These are phyloP conservation scores for Cercocebus atys DNA, from an alignment of 2,113 vertebrate species.

Conservation along the genomic window DNA sequence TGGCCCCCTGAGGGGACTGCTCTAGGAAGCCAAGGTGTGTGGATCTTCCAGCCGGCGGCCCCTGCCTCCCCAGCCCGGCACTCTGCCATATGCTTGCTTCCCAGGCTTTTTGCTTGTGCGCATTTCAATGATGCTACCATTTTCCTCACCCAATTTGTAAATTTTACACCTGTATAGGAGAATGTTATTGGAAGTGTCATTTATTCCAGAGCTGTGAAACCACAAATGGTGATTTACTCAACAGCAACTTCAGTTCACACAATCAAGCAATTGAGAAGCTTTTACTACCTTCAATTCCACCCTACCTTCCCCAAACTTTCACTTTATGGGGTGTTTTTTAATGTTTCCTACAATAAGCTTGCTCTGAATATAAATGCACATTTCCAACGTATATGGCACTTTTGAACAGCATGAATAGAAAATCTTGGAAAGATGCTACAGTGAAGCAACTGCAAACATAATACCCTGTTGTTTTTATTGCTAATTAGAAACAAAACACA, in stretches of 20 bases:
- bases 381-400: slow-evolving; percentile 50
- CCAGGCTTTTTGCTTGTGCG: slow-evolving; percentile 36
- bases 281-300: slow-evolving; percentile 45
- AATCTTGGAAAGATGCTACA: slow-evolving; percentile 57
- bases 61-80: not conserved
- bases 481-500: slow-evolving; percentile 75
- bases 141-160: slow-evolving; percentile 58
- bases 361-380: slow-evolving; percentile 66
- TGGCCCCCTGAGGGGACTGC: not conserved
- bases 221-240: slow-evolving; percentile 12
- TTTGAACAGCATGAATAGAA: slow-evolving; percentile 46
- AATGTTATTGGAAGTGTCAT: slow-evolving; percentile 66
- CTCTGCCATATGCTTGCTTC: slow-evolving; percentile 53
- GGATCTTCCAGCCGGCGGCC: not conserved
- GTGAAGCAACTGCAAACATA: slow-evolving; percentile 40
- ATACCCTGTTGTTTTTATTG: slow-evolving; percentile 73
- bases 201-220: slow-evolving; percentile 59
- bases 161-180: slow-evolving; percentile 61
- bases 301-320: slow-evolving; percentile 33
- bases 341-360: slow-evolving; percentile 50
- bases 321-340: slow-evolving; percentile 45
- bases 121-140: slow-evolving; percentile 61
- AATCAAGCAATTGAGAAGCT: slow-evolving; percentile 14
- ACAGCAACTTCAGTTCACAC: slow-evolving; percentile 18
- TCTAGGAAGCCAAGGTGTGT: not conserved